A percentile compares a stretch with the other conserved stretches of the same genome.
Conservation (phyloP, 1,140 invertebrate species). For the Drosophila kanapiae region DNA sequence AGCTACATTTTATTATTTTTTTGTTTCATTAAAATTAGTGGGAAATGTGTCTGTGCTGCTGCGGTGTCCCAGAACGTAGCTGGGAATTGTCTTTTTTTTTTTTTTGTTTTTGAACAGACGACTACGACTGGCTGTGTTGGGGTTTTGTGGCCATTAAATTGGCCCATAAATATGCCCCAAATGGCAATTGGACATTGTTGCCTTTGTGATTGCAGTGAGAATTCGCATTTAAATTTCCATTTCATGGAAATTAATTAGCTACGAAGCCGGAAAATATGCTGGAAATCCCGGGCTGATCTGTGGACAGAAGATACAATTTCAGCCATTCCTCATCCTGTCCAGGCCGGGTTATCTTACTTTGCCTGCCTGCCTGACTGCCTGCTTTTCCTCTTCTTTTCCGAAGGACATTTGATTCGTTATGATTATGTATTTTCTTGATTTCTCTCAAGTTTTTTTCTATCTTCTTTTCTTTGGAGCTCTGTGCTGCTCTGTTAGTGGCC, state of each 20-base stretch:
- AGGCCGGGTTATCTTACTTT: conserved; percentile 21
- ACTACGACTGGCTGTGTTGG: conserved; percentile 24
- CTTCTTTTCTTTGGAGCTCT: conserved; percentile 21
- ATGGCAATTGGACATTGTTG: conserved; percentile 43
- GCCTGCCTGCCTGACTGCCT: conserved; percentile 7
- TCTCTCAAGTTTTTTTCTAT: conserved; percentile 32
- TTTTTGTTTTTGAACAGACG: not conserved
- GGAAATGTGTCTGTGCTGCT: conserved; percentile 19
- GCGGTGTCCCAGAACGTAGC: conserved; percentile 23
- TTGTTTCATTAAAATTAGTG: conserved; percentile 53
- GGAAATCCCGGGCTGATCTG: conserved; percentile 31
- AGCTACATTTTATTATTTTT: conserved; percentile 47
- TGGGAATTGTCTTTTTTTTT: conserved; percentile 2
- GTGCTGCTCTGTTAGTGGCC: conserved; percentile 40
- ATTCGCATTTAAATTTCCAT: conserved; percentile 50
- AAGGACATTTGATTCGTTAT: conserved; percentile 67
- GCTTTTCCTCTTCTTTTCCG: conserved; percentile 25
- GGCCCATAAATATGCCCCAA: conserved; percentile 49
- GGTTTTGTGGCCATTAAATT: conserved; percentile 48
- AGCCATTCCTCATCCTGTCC: conserved; percentile 33
- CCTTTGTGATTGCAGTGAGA: conserved; percentile 53
- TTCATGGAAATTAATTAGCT: conserved; percentile 50
- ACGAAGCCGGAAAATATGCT: conserved; percentile 47
- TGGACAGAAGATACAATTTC: conserved; percentile 35
- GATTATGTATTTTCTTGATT: conserved; percentile 60